Base-by-base conservation (phyloP, 2,113 vertebrate species). In the Sylvicapra grimmia region DNA sequence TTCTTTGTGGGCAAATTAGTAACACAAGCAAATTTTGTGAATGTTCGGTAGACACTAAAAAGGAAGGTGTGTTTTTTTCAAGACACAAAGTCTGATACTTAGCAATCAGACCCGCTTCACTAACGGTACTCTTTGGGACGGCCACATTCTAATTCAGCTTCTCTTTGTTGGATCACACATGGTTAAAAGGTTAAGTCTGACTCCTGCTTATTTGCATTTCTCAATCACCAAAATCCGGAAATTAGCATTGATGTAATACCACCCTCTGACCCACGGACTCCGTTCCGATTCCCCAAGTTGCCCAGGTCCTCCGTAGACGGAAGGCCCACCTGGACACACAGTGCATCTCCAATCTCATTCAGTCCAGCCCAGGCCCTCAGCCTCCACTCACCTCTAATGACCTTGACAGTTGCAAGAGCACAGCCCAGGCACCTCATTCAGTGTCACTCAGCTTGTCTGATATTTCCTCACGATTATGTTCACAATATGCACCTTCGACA, bases 361-460 rank as follows among this genome's bases (percentile, higher is more conserved):
- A 3, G 12, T 4, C 12, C 36, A 27, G 72, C 72, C 40, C 72
- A 77, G 72, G 72, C 8, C 12, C 72, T 27, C 72, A 14, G 72
- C 72, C 36, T 14, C 72, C 72, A 15, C 40, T 27, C 21, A 4
- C 21, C 25, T 4, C 72, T 77, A 6, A 14, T 1, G 12, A 5
- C 21, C 36, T 25, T 13, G 72, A 75, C 21, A 44, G 21, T 3
- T 16, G 21, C 72, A 25, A 75, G 11, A 13, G 36, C 72, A 14
- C 72, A 44, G 72, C 72, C 23, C 36, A 33, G 72, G 14, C 4
- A 14, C 12, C 40, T 77, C 7, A 14, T 2, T 44, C 72, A 25
- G 3, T 25, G 36, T 4, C 0, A 5, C 36, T 27, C 23, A 0
- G 2, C 8, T 7, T 44, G 72, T 14, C 72, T 44, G 36, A 0